These are phyloP conservation scores for Sterna hirundo DNA, from an alignment of 2,113 vertebrate species.

Conservation along the genomic window DNA sequence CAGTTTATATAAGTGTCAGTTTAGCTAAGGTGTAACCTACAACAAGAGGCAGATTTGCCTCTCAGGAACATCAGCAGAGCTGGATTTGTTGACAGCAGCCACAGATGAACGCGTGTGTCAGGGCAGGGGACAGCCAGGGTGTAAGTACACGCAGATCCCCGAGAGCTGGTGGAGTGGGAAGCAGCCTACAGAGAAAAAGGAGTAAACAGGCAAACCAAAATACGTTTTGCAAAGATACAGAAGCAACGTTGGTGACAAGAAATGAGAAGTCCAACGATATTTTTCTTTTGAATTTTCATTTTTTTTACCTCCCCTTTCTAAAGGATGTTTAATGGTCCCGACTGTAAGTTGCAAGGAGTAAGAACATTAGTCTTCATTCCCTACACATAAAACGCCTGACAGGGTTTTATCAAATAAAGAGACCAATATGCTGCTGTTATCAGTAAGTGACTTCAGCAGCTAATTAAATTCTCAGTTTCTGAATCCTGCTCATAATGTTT, in stretches of 20 bases:
- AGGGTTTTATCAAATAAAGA: slow-evolving; percentile 64
- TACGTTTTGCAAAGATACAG: not conserved
- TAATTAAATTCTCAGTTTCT: slow-evolving; percentile 67
- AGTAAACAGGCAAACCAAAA: not conserved
- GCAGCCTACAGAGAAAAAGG: not conserved
- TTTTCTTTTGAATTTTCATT: not conserved
- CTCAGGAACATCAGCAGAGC: not conserved
- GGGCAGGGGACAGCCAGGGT: not conserved
- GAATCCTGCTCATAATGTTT: slow-evolving; percentile 37
- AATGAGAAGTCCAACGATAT: not conserved
- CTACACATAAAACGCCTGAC: slow-evolving; percentile 45
- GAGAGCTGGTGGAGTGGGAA: not conserved
- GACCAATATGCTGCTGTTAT: slow-evolving; percentile 61
- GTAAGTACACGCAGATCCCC: fast-evolving
- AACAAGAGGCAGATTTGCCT: not conserved
- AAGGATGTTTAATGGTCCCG: not conserved
- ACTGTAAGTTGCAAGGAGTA: slow-evolving; percentile 12
- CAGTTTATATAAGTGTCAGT: not conserved
- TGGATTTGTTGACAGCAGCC: not conserved
- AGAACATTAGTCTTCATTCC: slow-evolving; percentile 60
- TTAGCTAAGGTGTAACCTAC: not conserved
- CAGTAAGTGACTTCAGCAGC: slow-evolving; percentile 59
- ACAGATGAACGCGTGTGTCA: not conserved
- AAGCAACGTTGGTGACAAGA: not conserved
- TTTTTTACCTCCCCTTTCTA: not conserved